Evolutionary conservation across 2,888 invertebrate genomes (phyloP).

Genomic region (Amphipyra tragopoginis): DNA sequence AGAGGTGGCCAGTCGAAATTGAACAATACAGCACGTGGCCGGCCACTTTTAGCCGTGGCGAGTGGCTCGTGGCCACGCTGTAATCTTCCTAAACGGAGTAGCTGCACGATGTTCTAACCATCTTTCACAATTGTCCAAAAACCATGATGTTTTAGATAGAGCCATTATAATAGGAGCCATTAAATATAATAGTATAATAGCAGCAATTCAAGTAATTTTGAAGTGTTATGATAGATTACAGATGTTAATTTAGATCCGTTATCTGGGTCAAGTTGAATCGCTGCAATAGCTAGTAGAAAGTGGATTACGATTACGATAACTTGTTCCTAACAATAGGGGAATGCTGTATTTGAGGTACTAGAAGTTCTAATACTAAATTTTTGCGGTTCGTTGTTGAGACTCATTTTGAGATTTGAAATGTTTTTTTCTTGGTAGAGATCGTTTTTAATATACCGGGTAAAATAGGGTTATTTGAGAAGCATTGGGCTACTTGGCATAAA

Average conservation of each 20-base stretch:
- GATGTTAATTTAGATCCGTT: slow-evolving; percentile 56
- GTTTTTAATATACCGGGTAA: too few relatives aligned
- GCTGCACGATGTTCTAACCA: slow-evolving; percentile 4
- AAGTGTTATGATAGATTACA: slow-evolving; percentile 51
- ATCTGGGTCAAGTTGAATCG: slow-evolving; percentile 61
- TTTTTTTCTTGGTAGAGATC: too few relatives aligned
- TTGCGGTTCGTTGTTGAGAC: too few relatives aligned
- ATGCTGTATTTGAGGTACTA: slow-evolving; percentile 17
- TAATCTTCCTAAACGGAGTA: neutral
- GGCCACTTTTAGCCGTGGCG: too few relatives aligned
- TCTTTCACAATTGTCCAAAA: slow-evolving; percentile 26
- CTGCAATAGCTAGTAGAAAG: slow-evolving; percentile 59
- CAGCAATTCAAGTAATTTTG: slow-evolving; percentile 35
- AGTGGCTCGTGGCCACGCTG: too few relatives aligned
- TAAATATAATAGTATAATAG: slow-evolving; percentile 40
- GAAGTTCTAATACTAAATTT: neutral
- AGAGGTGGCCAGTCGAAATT: too few relatives aligned
- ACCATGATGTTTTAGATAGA: slow-evolving; percentile 27
- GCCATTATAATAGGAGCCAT: slow-evolving; percentile 36
- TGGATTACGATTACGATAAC: slow-evolving; percentile 60
- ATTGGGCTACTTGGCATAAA: too few relatives aligned
- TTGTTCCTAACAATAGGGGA: slow-evolving; percentile 50
- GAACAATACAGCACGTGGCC: too few relatives aligned
- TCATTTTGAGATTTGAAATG: too few relatives aligned
- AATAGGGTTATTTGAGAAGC: too few relatives aligned